Evolutionary conservation across 2,888 invertebrate genomes (phyloP).

Genomic region (Cybosia mesomella): DNA sequence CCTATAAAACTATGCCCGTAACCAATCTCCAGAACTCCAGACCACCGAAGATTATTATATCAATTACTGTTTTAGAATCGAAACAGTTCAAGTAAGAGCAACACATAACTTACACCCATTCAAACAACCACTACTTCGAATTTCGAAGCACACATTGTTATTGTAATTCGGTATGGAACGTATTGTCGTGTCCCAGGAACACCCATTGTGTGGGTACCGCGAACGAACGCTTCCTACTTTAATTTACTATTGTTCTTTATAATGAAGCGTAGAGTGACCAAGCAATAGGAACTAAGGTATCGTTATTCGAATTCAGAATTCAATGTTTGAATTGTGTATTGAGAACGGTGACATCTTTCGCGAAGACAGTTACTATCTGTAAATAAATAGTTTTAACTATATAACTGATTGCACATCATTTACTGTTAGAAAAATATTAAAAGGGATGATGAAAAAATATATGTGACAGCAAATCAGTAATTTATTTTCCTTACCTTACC

Average conservation of each 20-base stretch:
- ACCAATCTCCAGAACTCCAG: no score
- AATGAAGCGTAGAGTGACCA: constrained; percentile 42
- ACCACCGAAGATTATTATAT: no score
- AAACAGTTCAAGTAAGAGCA: neutral
- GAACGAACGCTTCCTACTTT: constrained; percentile 55
- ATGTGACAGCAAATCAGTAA: no score
- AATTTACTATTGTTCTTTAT: constrained; percentile 48
- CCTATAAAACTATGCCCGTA: no score
- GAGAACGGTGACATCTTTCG: neutral
- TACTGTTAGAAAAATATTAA: no score
- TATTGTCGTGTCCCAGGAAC: constrained; percentile 49
- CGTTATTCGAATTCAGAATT: constrained; percentile 15
- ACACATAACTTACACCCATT: neutral
- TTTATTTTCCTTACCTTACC: no score
- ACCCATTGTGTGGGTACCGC: constrained; percentile 55
- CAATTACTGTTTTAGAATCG: neutral
- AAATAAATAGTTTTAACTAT: neutral
- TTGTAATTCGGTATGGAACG: constrained; percentile 41
- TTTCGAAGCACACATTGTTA: constrained; percentile 31
- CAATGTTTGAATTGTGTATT: constrained; percentile 12
- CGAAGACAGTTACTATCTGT: neutral
- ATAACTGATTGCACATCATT: no score
- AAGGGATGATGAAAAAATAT: no score
- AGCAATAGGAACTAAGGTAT: constrained; percentile 30
- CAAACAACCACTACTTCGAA: constrained; percentile 8